Evolutionary conservation across 2,797 vertebrate genomes (phyloP).

Genomic region (Bufotes viridis): DNA sequence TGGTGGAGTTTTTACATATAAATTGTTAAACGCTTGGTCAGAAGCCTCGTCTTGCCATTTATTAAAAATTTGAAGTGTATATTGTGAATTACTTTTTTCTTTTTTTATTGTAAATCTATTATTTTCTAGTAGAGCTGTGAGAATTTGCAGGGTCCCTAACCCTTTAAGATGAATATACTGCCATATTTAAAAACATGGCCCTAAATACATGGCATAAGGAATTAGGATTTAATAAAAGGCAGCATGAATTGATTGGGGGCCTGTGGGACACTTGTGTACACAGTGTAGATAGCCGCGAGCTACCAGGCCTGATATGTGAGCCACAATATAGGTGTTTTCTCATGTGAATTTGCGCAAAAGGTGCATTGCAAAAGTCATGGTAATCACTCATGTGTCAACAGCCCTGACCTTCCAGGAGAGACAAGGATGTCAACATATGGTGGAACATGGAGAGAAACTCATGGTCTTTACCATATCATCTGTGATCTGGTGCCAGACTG

Average conservation of each 20-base stretch:
- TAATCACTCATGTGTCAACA: constrained; percentile 22
- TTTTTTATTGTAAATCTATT: no score
- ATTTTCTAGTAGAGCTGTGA: no score
- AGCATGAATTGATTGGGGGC: no score
- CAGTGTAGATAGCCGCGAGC: background rate
- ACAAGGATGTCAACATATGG: constrained; percentile 33
- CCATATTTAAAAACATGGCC: background rate
- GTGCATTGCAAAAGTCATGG: background rate
- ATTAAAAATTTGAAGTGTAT: no score
- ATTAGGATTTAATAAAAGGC: no score
- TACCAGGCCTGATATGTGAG: background rate
- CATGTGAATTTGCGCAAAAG: constrained; percentile 13
- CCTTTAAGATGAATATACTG: no score
- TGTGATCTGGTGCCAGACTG: background rate
- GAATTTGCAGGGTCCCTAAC: no score
- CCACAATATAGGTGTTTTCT: background rate
- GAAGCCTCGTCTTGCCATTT: no score
- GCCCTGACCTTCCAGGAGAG: background rate
- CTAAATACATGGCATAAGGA: no score
- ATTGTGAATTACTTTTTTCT: no score
- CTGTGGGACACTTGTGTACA: background rate
- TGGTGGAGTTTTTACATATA: no score
- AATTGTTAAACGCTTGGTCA: no score
- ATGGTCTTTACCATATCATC: background rate
- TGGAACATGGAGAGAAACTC: background rate